Evolutionary conservation across 2,888 invertebrate species (phyloP).

Genomic region (Drymonia ruficornis): DNA sequence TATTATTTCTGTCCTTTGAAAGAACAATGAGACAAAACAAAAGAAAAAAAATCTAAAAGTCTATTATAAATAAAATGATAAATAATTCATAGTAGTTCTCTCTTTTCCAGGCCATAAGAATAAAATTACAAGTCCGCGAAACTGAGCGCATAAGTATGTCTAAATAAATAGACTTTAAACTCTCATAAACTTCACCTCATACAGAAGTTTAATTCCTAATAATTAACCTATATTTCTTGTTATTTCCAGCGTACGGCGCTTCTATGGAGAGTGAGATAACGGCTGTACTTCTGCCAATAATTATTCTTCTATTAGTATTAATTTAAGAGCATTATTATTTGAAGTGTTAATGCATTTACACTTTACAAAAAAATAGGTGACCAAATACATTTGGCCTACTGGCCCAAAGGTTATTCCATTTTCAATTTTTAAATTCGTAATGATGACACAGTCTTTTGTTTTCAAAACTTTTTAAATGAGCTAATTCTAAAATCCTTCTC

Average conservation of each 20-base stretch:
- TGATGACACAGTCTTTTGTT: conserved; percentile 19
- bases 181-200: background rate
- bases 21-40: too few species aligned
- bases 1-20: background rate
- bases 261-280: conserved; percentile 23
- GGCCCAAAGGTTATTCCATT: too few species aligned
- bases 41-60: too few species aligned
- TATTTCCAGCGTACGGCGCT: conserved; percentile 35
- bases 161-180: background rate
- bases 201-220: background rate
- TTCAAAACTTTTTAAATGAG: background rate
- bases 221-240: conserved; percentile 4
- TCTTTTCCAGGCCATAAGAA: background rate
- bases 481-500: conserved; percentile 35
- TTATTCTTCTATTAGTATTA: conserved; percentile 32
- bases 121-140: background rate
- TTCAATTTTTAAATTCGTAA: background rate
- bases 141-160: background rate
- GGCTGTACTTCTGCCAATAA: conserved; percentile 28
- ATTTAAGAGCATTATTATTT: conserved; percentile 14
- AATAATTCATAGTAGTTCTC: too few species aligned
- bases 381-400: background rate
- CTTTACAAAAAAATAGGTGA: background rate
- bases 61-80: too few species aligned
- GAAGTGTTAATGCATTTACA: conserved; percentile 5